Conservation (phyloP, 2,888 invertebrate genomes). For the Cabera pusaria region DNA sequence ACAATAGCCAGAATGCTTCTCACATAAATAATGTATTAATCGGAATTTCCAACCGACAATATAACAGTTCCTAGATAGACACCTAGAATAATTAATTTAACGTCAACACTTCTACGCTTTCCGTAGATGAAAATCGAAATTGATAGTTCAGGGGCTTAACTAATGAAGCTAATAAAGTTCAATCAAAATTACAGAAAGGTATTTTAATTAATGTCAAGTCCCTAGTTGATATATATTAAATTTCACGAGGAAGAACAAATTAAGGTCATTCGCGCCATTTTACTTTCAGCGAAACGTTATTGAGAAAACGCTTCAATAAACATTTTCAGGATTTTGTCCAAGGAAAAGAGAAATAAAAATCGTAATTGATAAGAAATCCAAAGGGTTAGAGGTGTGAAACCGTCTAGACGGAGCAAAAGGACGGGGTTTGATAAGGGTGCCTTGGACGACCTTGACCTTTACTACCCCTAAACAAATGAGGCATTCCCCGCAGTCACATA, state of each 20-base stretch:
- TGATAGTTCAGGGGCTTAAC: constrained; percentile 14
- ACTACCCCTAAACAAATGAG: constrained; percentile 76
- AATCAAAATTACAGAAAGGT: constrained; percentile 39
- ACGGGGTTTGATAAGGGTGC: constrained; percentile 78
- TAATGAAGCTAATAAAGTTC: constrained; percentile 41
- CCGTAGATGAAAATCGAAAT: constrained; percentile 11
- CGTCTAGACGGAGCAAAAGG: constrained; percentile 80
- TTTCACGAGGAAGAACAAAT: constrained; percentile 18
- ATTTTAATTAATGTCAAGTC: constrained; percentile 35
- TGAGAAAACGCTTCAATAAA: constrained; percentile 29
- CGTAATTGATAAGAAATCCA: constrained; percentile 66
- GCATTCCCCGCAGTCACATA: constrained; percentile 51
- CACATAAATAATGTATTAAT: constrained; percentile 2
- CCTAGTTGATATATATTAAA: constrained; percentile 14
- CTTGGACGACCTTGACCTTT: constrained; percentile 77
- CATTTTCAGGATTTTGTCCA: constrained; percentile 11
- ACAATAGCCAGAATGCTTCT: constrained; percentile 17
- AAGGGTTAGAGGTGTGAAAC: constrained; percentile 76
- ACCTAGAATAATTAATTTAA: constrained; percentile 10
- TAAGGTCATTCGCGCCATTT: constrained; percentile 17
- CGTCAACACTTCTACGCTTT: constrained; percentile 20
- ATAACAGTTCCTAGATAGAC: constrained; percentile 14
- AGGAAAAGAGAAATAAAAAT: constrained; percentile 42
- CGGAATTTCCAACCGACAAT: constrained; percentile 12
- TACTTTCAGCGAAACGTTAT: constrained; percentile 3